Conservation (phyloP, 2,888 invertebrate species). For the Encarsia formosa region DNA sequence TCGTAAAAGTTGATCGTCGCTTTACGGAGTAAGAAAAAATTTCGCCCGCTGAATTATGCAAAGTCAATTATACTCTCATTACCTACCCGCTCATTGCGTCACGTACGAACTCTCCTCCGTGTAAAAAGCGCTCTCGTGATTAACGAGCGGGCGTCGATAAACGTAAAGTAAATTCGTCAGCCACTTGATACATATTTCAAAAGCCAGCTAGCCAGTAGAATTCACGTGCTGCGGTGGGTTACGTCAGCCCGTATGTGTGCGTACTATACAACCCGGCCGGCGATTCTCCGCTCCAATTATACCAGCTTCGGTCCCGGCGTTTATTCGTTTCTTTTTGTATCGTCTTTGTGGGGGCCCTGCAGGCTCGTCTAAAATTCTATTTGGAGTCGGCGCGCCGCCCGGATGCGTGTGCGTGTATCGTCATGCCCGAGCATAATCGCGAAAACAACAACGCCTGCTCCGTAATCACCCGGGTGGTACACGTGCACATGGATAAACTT, state of each 20-base stretch:
- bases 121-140: constrained; percentile 3
- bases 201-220: too few species aligned
- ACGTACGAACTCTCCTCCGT: neutral
- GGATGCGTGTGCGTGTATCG: too few species aligned
- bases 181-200: constrained; percentile 6
- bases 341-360: neutral
- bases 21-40: too few species aligned
- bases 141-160: neutral
- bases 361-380: neutral
- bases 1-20: too few species aligned
- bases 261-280: constrained; percentile 10
- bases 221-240: constrained; percentile 3
- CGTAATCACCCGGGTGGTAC: too few species aligned
- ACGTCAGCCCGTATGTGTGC: constrained; percentile 15
- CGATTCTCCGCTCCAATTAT: constrained; percentile 24
- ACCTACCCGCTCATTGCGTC: constrained; percentile 11
- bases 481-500: too few species aligned
- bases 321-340: neutral
- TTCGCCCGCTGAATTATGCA: constrained; percentile 18
- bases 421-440: too few species aligned
- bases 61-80: constrained; percentile 23
- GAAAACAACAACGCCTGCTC: too few species aligned
- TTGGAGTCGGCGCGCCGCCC: neutral
- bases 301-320: constrained; percentile 3
- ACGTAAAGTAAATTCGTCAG: constrained; percentile 1